Percentiles rank a stretch among this genome's conserved stretches.
These are phyloP conservation scores for Panopea generosa DNA, from an alignment of 2,888 invertebrate species.

Conservation along the genomic window DNA sequence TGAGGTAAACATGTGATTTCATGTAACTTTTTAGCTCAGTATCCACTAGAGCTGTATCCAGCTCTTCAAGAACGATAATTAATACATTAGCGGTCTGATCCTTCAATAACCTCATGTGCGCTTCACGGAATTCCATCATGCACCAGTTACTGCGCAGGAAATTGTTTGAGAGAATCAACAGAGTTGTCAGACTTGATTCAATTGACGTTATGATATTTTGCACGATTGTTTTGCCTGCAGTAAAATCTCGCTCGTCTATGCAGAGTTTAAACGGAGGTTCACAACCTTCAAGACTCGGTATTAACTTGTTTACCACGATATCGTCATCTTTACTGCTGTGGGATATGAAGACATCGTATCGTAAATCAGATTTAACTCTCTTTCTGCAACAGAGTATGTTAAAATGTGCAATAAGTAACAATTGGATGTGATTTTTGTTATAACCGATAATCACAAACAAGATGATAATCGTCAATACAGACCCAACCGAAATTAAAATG, in stretches of 20 bases:
- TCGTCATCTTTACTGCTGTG: slow-evolving; percentile 50
- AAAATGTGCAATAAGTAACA: slow-evolving; percentile 33
- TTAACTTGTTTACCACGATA: slow-evolving; percentile 5
- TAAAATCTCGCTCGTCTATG: slow-evolving; percentile 36
- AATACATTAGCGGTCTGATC: slow-evolving; percentile 29
- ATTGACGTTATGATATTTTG: slow-evolving; percentile 39
- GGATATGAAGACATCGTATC: slow-evolving; percentile 44
- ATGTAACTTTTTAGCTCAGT: slow-evolving; percentile 36
- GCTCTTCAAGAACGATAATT: slow-evolving; percentile 36
- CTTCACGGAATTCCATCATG: slow-evolving; percentile 44
- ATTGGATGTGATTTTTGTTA: slow-evolving; percentile 6
- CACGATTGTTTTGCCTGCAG: slow-evolving; percentile 25
- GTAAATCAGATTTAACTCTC: slow-evolving; percentile 1
- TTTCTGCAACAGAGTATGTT: slow-evolving; percentile 25
- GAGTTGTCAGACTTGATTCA: slow-evolving; percentile 34
- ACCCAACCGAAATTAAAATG: slow-evolving; percentile 5
- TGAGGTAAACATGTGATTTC: slow-evolving; percentile 31
- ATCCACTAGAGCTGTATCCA: slow-evolving; percentile 28
- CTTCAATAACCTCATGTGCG: slow-evolving; percentile 29
- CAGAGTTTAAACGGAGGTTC: slow-evolving; percentile 36
- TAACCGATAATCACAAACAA: background rate
- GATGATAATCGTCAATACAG: slow-evolving; percentile 4
- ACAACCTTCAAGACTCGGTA: slow-evolving; percentile 11
- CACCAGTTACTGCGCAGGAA: slow-evolving; percentile 53
- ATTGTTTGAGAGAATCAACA: slow-evolving; percentile 44